Base-by-base conservation (phyloP, 92 coral and sea anemone genomes). In the Pocillopora meandrina region DNA sequence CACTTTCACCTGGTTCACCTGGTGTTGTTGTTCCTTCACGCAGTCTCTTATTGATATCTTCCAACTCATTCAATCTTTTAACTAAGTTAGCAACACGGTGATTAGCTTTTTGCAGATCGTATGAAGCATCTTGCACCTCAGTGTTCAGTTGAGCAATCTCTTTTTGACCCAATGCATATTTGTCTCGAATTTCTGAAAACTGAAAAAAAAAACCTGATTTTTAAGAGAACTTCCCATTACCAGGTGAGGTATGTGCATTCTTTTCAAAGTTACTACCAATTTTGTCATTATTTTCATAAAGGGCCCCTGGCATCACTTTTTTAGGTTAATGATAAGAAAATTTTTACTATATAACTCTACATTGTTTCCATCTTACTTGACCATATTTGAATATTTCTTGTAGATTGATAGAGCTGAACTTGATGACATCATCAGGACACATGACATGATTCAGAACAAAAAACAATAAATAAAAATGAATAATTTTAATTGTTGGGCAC, bases 101-200 rank as follows among this genome's bases (percentile, higher is more conserved):
- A 71, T 93, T 93, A 9, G 98, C 96, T 42, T 96, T 96, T 83
- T 96, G 98, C n/a, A 94, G 89, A 23, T 96, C 99, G 52, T 96
- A 96, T 74, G 92, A 93, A 20, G 98, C 98, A 76, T 96, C 99
- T 56, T 96, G 98, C 2, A 96, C 90, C 76, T 92, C 86, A 42
- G 52, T 42, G 8, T 42, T 42, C 52, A 94, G 82, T 75, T 89
- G 93, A 0, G 99, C 92, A 65, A 96, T 90, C 80, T 96, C 99
- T 74, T 95, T 92, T 82, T 94, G 96, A 56, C 93, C 90, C 26
- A 93, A 86, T 1, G 99, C 98, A 86, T 96, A 96, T 74, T 96
- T 96, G 83, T 96, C 98, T 5, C 99, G 88, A 57, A 96, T 87
- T 86, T 96, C 98, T 76, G 98, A 95, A 92, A 96, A 96, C 99